Percentiles rank a stretch among this genome's conserved stretches.
Conservation (phyloP, 1,140 invertebrate genomes). For the Marisa cornuarietis region DNA sequence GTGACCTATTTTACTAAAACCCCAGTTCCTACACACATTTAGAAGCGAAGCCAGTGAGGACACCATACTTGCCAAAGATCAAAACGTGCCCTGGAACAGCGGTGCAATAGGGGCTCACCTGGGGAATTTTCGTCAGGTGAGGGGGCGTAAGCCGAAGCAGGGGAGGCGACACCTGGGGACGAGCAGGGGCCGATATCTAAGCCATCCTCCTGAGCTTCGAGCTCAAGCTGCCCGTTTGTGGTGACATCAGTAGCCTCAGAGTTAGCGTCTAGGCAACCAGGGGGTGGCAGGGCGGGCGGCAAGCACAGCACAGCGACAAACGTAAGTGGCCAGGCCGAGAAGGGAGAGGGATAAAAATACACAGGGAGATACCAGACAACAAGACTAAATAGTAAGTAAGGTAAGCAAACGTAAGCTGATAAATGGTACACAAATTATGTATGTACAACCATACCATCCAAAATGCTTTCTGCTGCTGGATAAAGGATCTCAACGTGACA, state of each 20-base stretch:
- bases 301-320: conserved; percentile 17
- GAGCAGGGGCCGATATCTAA: conserved; percentile 20
- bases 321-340: conserved; percentile 6
- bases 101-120: conserved; percentile 18
- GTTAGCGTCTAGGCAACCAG: conserved; percentile 18
- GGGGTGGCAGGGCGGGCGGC: conserved; percentile 9
- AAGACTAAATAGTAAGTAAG: not conserved
- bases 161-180: conserved; percentile 20
- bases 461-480: not conserved
- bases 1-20: too few relatives aligned
- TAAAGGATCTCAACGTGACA: not conserved
- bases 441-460: not conserved
- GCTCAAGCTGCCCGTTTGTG: too few relatives aligned
- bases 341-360: conserved; percentile 10
- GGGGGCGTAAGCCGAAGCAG: conserved; percentile 16
- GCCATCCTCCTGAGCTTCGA: conserved; percentile 4
- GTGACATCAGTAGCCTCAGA: conserved; percentile 4
- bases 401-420: not conserved
- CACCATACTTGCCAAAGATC: too few relatives aligned
- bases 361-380: not conserved
- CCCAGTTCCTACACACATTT: too few relatives aligned
- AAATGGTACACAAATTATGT: conserved; percentile 1
- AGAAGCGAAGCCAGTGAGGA: too few relatives aligned
- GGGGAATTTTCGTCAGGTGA: conserved; percentile 13
- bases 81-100: too few relatives aligned